Base-by-base conservation (phyloP, 2,113 vertebrate species). In the Hydrochoerus hydrochaeris region DNA sequence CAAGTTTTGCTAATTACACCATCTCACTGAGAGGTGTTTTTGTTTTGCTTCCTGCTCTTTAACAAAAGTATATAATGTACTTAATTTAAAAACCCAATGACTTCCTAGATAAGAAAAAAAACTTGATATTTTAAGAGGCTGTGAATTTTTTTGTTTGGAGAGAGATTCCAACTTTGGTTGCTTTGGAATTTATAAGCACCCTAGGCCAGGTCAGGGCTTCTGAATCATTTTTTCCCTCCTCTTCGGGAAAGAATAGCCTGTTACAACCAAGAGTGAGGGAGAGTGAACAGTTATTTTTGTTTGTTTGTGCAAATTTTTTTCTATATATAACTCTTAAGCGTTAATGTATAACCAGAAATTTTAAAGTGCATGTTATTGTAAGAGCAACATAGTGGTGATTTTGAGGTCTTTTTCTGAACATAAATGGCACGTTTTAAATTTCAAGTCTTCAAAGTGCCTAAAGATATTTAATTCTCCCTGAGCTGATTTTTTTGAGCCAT, bases 391-490 rank as follows among this genome's bases (percentile, higher is more conserved):
- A 98, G 97, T 86, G 96, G 94, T 97, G 93, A n/a, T 96, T 98
- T 98, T 93, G 95, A 96, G 97, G 96, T 14, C 71, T 96, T 98
- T 98, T 98, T 98, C 97, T 98, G 98, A 80, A 92, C 95, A 97
- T 94, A 96, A 95, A 97, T 97, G 99, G 98, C 98, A 99, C 98
- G 85, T 97, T 98, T 98, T 93, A 97, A 98, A 98, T 91, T 88
- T 97, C 91, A 95, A 97, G 93, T 98, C 98, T 97, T 98, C 96
- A 96, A 98, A 99, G 98, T 99, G 98, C 98, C 98, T 99, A 65
- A 98, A 97, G 91, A 97, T 67, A 95, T 96, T 97, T 96, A 60
- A 94, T 97, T 98, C 96, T 97, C 97, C 95, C 95, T 97, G 96
- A 95, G 35, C 90, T 87, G 7, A 94, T 95, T 87, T 97, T 97